Evolutionary conservation across 2,797 vertebrate genomes (phyloP), one percentile per base, ranked within the genome.

Genomic region (Arnoldichthys spilopterus): DNA sequence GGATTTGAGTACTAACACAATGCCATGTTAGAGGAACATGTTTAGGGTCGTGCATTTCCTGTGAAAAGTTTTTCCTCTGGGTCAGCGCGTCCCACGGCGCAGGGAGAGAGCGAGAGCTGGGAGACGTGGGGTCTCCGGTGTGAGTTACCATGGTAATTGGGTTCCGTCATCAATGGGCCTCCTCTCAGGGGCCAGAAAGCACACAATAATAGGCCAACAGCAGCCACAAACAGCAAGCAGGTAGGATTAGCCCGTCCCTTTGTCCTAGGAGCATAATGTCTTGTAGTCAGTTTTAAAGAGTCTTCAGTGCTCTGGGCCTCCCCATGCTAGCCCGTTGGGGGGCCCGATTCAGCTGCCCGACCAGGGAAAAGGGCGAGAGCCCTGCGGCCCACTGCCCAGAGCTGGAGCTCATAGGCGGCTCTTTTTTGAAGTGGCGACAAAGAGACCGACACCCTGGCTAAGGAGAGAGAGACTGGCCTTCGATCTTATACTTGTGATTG

Each of bases 91-190:
- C 90, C 90, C 86, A 85, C 86, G 88, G 89, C 87, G 91, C 88
- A 86, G 91, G 89, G 90, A 69, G 53, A 89, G 87, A 86, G 85
- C 84, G 84, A 89, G 88, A 80, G 85, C 82, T 89, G 82, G 87
- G 88, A 87, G 91, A 91, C 88, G 82, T 85, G 90, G 90, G 94
- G 93, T 95, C 91, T 93, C 89, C 92, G 94, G 95, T 94, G 93
- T 96, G 94, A 95, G 96, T 98, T 97, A 95, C 96, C 96, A 97
- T 97, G 95, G 95, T 96, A 97, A 98, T 97, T 96, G 95, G 95
- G 95, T 94, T 94, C 93, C 89, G 92, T 96, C 94, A 92, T 95
- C 95, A 94, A 93, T 95, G 93, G 94, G 92, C 93, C 93, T 94
- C 94, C 94, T 95, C 94, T 94, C 92, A 93, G 94, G 94, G 94